Evolutionary conservation across 2,113 vertebrate species (phyloP).

Genomic region (Murina feae): DNA sequence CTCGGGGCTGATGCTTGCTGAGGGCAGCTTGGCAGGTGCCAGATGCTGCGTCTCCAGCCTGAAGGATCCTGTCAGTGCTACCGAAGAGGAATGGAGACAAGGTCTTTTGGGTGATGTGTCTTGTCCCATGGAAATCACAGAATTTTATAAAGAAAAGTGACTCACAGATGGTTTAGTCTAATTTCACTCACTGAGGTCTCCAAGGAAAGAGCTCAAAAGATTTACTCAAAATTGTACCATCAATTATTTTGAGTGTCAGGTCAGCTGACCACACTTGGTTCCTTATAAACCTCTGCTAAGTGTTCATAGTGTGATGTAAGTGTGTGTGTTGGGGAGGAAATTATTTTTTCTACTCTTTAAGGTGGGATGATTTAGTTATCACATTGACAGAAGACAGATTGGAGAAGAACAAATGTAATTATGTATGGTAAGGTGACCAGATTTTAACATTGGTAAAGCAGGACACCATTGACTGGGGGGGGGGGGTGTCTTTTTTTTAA

Average conservation of each 20-base stretch:
- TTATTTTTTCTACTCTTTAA: neutral
- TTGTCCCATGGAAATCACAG: neutral
- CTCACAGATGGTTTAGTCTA: neutral
- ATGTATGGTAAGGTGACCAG: too few relatives aligned
- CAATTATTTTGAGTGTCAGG: neutral
- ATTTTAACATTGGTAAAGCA: too few relatives aligned
- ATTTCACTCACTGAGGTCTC: neutral
- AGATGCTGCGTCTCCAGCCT: neutral
- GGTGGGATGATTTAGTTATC: neutral
- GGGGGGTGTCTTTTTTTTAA: too few relatives aligned
- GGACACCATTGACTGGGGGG: too few relatives aligned
- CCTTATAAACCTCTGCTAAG: neutral
- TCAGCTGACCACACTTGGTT: neutral
- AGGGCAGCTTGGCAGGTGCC: neutral
- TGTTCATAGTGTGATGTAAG: neutral
- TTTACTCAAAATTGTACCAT: neutral
- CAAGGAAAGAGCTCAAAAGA: neutral
- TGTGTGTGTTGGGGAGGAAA: neutral
- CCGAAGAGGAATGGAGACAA: accelerated
- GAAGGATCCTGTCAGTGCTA: accelerated
- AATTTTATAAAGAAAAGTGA: neutral
- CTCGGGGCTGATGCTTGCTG: neutral
- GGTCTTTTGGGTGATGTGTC: neutral
- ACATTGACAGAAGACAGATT: neutral
- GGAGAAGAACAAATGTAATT: neutral